Base-by-base conservation (phyloP, 2,797 vertebrate genomes). In the Carapus acus region DNA sequence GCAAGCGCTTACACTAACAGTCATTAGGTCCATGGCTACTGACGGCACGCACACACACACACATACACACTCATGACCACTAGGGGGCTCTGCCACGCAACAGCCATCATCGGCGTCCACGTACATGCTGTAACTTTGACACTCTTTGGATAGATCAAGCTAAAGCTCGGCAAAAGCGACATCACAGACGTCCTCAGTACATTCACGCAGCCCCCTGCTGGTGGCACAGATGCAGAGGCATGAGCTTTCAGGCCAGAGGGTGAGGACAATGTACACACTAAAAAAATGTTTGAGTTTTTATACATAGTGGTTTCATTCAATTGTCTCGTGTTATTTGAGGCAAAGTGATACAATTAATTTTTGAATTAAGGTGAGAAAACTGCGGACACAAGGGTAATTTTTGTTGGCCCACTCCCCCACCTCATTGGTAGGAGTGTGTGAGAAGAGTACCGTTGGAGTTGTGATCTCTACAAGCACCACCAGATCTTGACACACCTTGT, bases 1-100 rank as follows among this genome's bases (percentile, higher is more conserved):
- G 33, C 55, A 69, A 53, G 61, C 55, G 54, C 80, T 78, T 63
- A 82, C 70, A 70, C 49, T 81, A 88, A 89, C 88, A 89, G 87
- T 88, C 86, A 77, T 74, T 27, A 77, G 83, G 87, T 88, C 78
- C 71, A 87, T 88, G 88, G 87, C 87, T 88, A 87, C 81, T 2
- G 79, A 81, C 75, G 54, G 81, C 65, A 57, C 71, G 70, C 76
- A 43, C 42, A 60, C 57, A 43, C 45, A 16, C 73, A 57, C 78
- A 73, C 65, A 43, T 66, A 64, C 67, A 77, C 54, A 62, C 49
- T 60, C 61, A 50, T 71, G 55, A 67, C 53, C 57, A 49, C 41
- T 42, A 71, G 60, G 49, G 51, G 72, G 49, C 24, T 23, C 47
- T 48, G 56, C 46, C 23, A 46, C 17, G 40, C 15, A 27, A 42